These are phyloP conservation scores for Lacerta viridis DNA, from an alignment of 2,797 vertebrate species.

Conservation along the genomic window DNA sequence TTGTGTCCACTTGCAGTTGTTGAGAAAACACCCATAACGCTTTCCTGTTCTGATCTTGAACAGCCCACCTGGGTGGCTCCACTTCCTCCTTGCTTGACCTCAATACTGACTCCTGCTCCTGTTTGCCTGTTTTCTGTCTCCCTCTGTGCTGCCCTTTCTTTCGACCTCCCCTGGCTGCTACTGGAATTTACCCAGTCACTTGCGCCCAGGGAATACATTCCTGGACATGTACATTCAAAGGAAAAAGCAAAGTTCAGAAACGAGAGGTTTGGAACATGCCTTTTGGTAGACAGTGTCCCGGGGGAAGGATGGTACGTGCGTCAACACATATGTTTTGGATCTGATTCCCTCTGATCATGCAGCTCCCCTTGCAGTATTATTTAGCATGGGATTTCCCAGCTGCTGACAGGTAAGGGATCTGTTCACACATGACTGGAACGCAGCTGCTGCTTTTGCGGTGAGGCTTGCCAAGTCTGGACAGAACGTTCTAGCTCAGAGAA, in stretches of 20 bases:
- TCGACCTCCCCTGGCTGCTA: neutral
- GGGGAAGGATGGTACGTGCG: too few relatives aligned
- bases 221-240: neutral
- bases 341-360: neutral
- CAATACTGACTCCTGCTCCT: neutral
- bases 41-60: neutral
- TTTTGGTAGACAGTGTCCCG: too few relatives aligned
- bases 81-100: neutral
- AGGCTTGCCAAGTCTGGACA: neutral
- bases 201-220: too few relatives aligned
- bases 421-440: neutral
- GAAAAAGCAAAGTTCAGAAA: too few relatives aligned
- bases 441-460: neutral
- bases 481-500: neutral
- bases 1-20: too few relatives aligned
- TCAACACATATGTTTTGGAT: neutral
- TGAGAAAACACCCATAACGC: neutral
- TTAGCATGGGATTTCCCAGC: neutral
- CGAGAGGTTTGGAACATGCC: neutral
- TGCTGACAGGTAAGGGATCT: neutral
- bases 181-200: neutral
- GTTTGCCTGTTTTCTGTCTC: neutral
- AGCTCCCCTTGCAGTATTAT: neutral
- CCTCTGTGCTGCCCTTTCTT: too few relatives aligned
- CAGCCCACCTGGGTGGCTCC: too few relatives aligned